Evolutionary conservation across 2,113 vertebrate genomes (phyloP).

Genomic region (Shinisaurus crocodilurus): DNA sequence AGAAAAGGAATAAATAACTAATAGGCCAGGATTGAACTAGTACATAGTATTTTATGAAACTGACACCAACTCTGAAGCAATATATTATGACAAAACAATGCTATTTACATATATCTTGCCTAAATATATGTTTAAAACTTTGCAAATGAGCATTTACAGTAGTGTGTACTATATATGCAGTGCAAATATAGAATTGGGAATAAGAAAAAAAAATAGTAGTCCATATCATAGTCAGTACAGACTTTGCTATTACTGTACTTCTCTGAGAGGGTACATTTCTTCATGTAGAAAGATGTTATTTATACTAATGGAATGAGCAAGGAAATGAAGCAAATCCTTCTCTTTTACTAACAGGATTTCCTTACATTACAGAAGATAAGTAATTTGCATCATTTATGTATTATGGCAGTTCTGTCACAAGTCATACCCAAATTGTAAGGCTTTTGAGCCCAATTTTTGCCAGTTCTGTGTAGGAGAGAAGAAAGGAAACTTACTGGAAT

Average conservation of each 20-base stretch:
- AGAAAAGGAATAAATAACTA: constrained; percentile 73
- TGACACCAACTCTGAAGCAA: constrained; percentile 23
- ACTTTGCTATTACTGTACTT: not conserved
- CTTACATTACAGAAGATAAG: not conserved
- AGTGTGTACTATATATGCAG: not conserved
- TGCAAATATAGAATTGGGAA: not conserved
- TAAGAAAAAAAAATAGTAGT: not conserved
- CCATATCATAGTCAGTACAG: not conserved
- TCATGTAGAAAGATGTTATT: not conserved
- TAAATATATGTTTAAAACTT: constrained; percentile 35
- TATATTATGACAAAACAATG: constrained; percentile 35
- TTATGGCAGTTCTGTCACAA: too few relatives aligned
- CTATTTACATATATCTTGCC: constrained; percentile 30
- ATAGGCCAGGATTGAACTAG: constrained; percentile 50
- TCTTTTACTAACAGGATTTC: not conserved
- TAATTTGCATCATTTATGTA: not conserved
- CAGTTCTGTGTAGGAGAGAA: too few relatives aligned
- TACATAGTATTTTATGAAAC: constrained; percentile 59
- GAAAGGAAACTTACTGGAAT: too few relatives aligned
- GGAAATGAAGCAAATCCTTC: not conserved
- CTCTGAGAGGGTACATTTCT: not conserved
- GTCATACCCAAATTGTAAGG: too few relatives aligned
- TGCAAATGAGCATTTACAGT: not conserved
- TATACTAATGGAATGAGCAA: not conserved
- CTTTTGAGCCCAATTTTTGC: too few relatives aligned